phyloP scores from a whole-genome alignment of 2,888 invertebrate genomes.

The Hyalella azteca region DNA sequence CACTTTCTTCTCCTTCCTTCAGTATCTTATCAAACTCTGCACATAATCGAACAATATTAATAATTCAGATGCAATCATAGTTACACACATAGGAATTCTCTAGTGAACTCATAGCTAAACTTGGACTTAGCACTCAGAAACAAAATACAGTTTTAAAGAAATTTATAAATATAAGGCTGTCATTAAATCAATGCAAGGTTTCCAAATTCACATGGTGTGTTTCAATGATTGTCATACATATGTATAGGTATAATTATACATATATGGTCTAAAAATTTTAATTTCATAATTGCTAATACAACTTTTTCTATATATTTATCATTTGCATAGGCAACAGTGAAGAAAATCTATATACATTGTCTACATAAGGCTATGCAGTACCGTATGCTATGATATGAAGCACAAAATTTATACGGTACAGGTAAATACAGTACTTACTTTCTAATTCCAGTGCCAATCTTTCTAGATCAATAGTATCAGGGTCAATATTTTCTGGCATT shows the following conservation, averaged over 20 bases:
- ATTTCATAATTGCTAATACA: background rate
- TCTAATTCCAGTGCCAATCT: background rate
- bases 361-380: no score
- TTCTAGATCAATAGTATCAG: constrained; percentile 24
- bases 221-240: background rate
- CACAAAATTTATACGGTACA: background rate
- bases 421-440: background rate
- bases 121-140: background rate
- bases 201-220: background rate
- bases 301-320: background rate
- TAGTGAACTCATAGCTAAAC: background rate
- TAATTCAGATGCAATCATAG: background rate
- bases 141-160: background rate
- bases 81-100: background rate
- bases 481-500: background rate
- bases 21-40: constrained; percentile 20
- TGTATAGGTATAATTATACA: background rate
- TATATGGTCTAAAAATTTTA: background rate
- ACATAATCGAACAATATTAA: background rate
- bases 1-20: constrained; percentile 15
- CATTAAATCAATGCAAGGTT: background rate
- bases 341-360: background rate
- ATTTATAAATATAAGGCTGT: background rate
- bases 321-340: background rate
- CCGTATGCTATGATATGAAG: no score